phyloP scores from a whole-genome alignment of 2,888 invertebrate genomes.

The Drosophila subsilvestris region DNA sequence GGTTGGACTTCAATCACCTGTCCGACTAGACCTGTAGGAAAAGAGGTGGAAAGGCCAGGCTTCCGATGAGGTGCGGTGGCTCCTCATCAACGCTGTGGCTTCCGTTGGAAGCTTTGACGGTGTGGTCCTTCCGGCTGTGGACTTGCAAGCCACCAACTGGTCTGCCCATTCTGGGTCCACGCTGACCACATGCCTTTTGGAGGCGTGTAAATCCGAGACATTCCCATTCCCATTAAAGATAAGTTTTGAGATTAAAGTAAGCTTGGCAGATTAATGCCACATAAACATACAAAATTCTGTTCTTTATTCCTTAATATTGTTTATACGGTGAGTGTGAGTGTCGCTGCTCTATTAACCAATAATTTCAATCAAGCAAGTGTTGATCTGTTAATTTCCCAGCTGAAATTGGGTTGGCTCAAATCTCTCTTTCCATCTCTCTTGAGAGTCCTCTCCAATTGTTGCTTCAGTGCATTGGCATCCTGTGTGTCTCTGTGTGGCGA shows the following conservation, averaged over 20 bases:
- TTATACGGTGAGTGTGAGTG: no score
- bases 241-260: neutral
- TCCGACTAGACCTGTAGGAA: neutral
- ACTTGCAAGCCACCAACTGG: no score
- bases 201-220: no score
- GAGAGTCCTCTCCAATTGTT: conserved; percentile 9
- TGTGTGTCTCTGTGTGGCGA: conserved; percentile 1
- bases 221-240: neutral
- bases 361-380: neutral
- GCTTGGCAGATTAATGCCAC: no score
- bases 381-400: conserved; percentile 1
- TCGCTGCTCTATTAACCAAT: neutral
- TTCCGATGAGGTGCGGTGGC: neutral
- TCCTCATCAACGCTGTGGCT: no score
- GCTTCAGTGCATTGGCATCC: conserved; percentile 23
- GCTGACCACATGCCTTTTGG: no score
- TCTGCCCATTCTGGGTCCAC: no score
- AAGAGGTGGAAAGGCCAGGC: neutral
- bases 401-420: neutral
- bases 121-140: no score
- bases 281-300: no score
- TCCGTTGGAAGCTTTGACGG: no score
- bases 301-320: neutral
- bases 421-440: neutral
- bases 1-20: neutral